Base-by-base conservation (phyloP, 2,888 invertebrate species). In the Epinotia ramella region DNA sequence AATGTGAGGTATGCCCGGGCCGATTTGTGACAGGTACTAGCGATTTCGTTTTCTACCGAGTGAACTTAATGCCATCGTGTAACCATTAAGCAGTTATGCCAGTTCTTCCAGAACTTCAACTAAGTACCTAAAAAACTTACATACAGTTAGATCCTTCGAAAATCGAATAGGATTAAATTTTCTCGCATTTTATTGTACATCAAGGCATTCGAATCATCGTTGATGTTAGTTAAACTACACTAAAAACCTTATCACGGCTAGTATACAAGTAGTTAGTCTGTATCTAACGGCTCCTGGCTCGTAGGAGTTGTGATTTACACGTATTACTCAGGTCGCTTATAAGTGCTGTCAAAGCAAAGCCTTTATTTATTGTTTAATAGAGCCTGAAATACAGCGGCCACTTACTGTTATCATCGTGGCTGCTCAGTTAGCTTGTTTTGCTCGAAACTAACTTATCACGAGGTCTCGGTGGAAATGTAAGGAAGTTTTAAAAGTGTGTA, bases 301-400 rank as follows among this genome's bases (percentile, higher is more conserved):
- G 69, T 59, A 69, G 57, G 68, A 73, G 63, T 70, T 70, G 66
- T 71, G 66, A 71, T 70, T 75, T 76, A 71, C 66, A 66, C 53
- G 66, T 62, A 64, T 65, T 64, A 69, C 64, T 70, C 59, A 53
- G 46, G 66, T 60, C 75, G 62, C 71, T 71, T 66, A 71, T 71
- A 60, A 76, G n/a, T 53, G 49, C 46, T 71, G 75, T 66, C 71
- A 66, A 40, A 66, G 53, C 18, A 71, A 76, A 71, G 66, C 62
- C 62, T 66, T 76, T 66, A 76, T 76, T 76, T 76, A 76, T 72
- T 63, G 76, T 57, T 62, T 67, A 76, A 62, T 71, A 73, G 46
- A 67, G 71, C 59, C 70, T 71, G 62, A 72, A 76, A 63, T 62
- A 65, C 60, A 60, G 74, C 56, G 33, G 28, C 56, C 62, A 67